Conservation (phyloP, 2,888 invertebrate genomes). For the Andrena marginata region DNA sequence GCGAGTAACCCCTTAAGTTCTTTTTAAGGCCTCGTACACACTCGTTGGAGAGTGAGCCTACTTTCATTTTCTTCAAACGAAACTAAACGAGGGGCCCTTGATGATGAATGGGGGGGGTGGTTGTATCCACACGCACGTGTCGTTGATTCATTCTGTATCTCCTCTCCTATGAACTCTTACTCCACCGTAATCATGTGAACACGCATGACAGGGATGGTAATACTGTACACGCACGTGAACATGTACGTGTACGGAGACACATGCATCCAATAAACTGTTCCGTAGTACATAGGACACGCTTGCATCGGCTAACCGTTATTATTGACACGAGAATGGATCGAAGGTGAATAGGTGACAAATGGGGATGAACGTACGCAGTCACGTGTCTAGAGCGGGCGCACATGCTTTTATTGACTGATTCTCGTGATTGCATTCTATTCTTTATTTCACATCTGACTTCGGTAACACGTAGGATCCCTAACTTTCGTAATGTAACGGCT, state of each 20-base stretch:
- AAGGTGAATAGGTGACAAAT: slow-evolving; percentile 40
- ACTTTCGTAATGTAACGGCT: background rate
- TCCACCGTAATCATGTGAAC: slow-evolving; percentile 52
- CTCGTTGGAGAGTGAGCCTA: slow-evolving; percentile 21
- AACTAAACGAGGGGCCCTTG: slow-evolving; percentile 29
- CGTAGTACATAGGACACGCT: slow-evolving; percentile 1
- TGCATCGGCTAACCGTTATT: slow-evolving; percentile 42
- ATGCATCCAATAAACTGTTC: background rate
- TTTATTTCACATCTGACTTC: slow-evolving; percentile 8
- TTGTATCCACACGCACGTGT: background rate
- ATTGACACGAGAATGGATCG: slow-evolving; percentile 44
- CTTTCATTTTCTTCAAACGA: slow-evolving; percentile 35
- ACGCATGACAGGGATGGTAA: slow-evolving; percentile 28
- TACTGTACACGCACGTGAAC: background rate
- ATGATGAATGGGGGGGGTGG: slow-evolving; percentile 40
- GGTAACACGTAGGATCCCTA: background rate
- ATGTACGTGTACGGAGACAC: background rate
- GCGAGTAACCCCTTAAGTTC: slow-evolving; percentile 3
- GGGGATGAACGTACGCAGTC: slow-evolving; percentile 30
- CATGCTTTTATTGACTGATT: slow-evolving; percentile 25
- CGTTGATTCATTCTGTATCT: slow-evolving; percentile 64
- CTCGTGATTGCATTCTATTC: slow-evolving; percentile 25
- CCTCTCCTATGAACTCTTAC: slow-evolving; percentile 61
- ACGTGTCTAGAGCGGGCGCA: slow-evolving; percentile 33
- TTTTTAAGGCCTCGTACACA: slow-evolving; percentile 20